Evolutionary conservation across 2,888 invertebrate species (phyloP).

Genomic region (Scaptomyza cyrtandrae): DNA sequence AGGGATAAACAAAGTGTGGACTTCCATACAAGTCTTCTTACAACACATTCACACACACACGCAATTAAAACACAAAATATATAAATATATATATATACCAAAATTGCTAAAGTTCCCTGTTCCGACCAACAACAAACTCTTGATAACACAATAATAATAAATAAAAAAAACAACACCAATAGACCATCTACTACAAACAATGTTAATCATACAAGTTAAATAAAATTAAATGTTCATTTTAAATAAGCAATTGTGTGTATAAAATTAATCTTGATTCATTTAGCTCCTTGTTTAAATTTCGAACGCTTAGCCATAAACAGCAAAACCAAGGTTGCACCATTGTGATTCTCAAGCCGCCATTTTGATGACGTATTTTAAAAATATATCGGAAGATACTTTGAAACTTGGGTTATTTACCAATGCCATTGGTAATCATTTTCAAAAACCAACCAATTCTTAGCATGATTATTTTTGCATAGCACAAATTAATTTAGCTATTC

Average conservation of each 20-base stretch:
- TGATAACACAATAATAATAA: constrained; percentile 60
- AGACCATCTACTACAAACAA: constrained; percentile 73
- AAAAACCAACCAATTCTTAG: neutral
- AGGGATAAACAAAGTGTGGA: constrained; percentile 63
- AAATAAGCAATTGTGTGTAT: constrained; percentile 31
- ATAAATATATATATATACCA: constrained; percentile 53
- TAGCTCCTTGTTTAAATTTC: neutral
- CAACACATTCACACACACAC: constrained; percentile 33
- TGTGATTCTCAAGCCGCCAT: constrained; percentile 28
- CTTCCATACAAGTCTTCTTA: constrained; percentile 54
- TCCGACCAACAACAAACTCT: constrained; percentile 56
- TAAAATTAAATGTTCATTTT: constrained; percentile 78
- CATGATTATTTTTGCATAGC: neutral
- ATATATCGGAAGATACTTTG: constrained; percentile 5
- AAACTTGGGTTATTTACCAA: neutral
- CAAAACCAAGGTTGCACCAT: constrained; percentile 24
- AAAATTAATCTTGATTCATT: neutral
- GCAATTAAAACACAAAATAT: constrained; percentile 30
- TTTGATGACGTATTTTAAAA: constrained; percentile 43
- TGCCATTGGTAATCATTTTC: neutral
- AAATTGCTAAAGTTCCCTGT: constrained; percentile 72
- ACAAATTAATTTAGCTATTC: neutral
- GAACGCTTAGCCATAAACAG: neutral
- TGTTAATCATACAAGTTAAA: constrained; percentile 70
- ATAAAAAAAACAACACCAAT: constrained; percentile 70